Evolutionary conservation across 1,140 invertebrate species (phyloP), one percentile per base, ranked within the genome.

Genomic region (Prorops nasuta): DNA sequence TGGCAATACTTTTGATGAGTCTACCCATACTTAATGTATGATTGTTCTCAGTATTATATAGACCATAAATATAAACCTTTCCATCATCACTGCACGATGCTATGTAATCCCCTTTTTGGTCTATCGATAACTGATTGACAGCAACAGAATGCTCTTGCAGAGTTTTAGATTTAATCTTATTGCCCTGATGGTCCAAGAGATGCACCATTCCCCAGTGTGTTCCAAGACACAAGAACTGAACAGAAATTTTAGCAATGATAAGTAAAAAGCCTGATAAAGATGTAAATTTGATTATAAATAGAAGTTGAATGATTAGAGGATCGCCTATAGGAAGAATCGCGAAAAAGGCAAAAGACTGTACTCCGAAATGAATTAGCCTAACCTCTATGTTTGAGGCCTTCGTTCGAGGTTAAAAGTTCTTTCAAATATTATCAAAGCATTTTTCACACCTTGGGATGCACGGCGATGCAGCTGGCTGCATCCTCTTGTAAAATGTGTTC

Each of bases 61-160:
- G 76, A 6, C 92, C 92, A 66, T 88, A 85, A 31, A 89, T 82
- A 54, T 85, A 80, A 67, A 96, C 90, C 71, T 89, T 91, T 37
- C 94, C 93, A 80, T 98, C 95, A 75, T 97, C 92, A 0, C 94
- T 96, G 74, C 95, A 98, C 37, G 91, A 94, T n/a, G 89, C 90
- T 39, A 96, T 86, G 66, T 87, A 90, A 64, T 97, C 93, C 17
- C 95, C 96, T 69, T 87, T 93, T 21, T 83, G 72, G 71, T 98
- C 96, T 51, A 98, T 92, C 47, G 91, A 94, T 52, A 98, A 94
- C 66, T 92, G 88, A 79, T 97, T 98, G 0, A 98, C 91, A 31
- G 91, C 87, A 6, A 94, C 88, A 10, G 89, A 84, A 64, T 98
- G 95, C 36, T 87, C 83, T 48, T 83, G 81, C 51, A 93, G 71